Conservation (phyloP, 2,888 invertebrate genomes). For the Saturnia pavonia region DNA sequence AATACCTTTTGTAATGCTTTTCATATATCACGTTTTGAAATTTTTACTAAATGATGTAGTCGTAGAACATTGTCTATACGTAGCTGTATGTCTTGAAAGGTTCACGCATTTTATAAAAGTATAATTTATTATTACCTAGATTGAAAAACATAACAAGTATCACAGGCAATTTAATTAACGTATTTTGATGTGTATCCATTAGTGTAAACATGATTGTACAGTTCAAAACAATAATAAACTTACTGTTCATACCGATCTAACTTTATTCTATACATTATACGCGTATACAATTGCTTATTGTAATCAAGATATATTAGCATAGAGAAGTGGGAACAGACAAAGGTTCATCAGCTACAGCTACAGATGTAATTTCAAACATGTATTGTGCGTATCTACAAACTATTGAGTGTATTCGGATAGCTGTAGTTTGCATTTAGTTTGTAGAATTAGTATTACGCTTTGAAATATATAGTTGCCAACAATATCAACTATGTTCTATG, state of each 20-base stretch:
- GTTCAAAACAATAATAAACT: not conserved
- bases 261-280: not conserved
- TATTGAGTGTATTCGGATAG: not conserved
- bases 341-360: conserved; percentile 26
- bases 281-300: conserved; percentile 27
- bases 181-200: not conserved
- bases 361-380: conserved; percentile 2
- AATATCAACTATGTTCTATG: not conserved
- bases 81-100: not conserved
- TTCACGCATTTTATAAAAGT: not conserved
- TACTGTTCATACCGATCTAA: conserved; percentile 1
- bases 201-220: not conserved
- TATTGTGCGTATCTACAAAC: not conserved
- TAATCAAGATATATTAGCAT: conserved; percentile 49
- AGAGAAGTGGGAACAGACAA: conserved; percentile 44
- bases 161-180: not conserved
- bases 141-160: too few relatives aligned
- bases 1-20: not conserved
- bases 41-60: not conserved
- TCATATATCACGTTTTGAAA: not conserved
- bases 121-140: too few relatives aligned
- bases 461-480: not conserved
- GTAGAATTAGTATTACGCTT: not conserved
- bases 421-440: not conserved
- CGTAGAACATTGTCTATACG: not conserved